phyloP scores from a whole-genome alignment of 2,797 vertebrate genomes.

The Vireo griseus region DNA sequence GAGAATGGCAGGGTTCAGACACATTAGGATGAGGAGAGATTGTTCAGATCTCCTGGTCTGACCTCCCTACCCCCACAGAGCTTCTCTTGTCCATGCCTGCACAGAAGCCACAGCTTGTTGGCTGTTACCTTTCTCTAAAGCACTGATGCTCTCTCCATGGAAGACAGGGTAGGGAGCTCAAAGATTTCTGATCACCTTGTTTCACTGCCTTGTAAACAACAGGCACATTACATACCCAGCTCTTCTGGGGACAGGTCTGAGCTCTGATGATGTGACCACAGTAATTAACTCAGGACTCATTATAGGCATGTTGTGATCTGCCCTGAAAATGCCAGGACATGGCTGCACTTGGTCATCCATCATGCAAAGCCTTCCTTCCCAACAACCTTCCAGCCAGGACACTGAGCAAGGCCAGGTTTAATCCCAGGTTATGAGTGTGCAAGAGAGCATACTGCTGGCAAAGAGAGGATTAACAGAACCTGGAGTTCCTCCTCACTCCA shows the following conservation, averaged over 20 bases:
- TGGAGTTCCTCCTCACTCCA: not conserved
- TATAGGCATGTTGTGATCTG: not conserved
- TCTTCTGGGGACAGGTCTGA: not conserved
- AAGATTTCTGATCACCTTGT: not conserved
- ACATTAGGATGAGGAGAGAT: not conserved
- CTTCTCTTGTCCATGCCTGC: not conserved
- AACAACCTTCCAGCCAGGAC: not conserved
- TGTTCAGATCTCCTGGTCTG: not conserved
- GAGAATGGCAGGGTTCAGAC: not conserved
- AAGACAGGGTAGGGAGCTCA: not conserved
- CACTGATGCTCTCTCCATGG: rapidly evolving
- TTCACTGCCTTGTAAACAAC: not conserved
- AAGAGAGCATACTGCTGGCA: not conserved
- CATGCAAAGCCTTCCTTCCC: not conserved
- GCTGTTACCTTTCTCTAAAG: not conserved
- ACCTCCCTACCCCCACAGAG: not conserved
- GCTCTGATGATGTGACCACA: not conserved
- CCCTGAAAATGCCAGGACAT: not conserved
- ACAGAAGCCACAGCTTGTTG: not conserved
- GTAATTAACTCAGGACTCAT: not conserved
- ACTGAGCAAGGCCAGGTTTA: not conserved
- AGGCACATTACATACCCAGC: not conserved
- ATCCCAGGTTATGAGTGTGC: not conserved
- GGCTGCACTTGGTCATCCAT: not conserved
- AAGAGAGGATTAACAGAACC: not conserved